Percentiles rank a stretch among this genome's conserved stretches.
Evolutionary conservation across 2,113 vertebrate species (phyloP).

Genomic region (Hippocampus guttulatus): DNA sequence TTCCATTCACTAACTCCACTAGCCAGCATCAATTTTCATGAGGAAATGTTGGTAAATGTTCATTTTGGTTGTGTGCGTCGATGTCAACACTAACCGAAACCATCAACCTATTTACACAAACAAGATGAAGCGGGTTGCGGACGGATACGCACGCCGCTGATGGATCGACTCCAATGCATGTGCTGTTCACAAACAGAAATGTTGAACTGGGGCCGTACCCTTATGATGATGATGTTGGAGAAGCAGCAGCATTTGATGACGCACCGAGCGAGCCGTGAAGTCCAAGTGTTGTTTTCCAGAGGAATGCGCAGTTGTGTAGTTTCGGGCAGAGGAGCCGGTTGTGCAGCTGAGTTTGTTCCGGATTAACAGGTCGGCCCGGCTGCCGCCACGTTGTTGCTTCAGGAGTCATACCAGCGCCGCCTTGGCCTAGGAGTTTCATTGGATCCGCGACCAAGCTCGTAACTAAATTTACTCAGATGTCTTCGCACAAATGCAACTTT

Average conservation of each 20-base stretch:
- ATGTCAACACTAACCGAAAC: neutral
- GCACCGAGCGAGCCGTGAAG: neutral
- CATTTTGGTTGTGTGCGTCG: neutral
- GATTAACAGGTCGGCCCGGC: constrained; percentile 45
- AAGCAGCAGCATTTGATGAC: neutral
- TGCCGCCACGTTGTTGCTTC: constrained; percentile 7
- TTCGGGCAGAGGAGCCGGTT: constrained; percentile 35
- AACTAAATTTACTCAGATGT: neutral
- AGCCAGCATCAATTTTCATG: neutral
- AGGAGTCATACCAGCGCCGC: neutral
- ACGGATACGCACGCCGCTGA: too few species aligned
- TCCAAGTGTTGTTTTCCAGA: neutral
- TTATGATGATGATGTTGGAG: neutral
- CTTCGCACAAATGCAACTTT: too few species aligned
- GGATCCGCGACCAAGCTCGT: neutral
- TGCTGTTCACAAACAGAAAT: neutral
- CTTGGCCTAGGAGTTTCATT: neutral
- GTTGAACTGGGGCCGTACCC: neutral
- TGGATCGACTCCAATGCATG: neutral
- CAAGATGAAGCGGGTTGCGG: neutral
- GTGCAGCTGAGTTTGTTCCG: constrained; percentile 14
- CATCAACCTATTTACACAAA: neutral
- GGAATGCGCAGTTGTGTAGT: constrained; percentile 28
- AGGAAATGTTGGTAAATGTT: neutral
- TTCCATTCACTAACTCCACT: neutral